Conservation (phyloP, 2,888 invertebrate genomes). For the Lymantria monacha region DNA sequence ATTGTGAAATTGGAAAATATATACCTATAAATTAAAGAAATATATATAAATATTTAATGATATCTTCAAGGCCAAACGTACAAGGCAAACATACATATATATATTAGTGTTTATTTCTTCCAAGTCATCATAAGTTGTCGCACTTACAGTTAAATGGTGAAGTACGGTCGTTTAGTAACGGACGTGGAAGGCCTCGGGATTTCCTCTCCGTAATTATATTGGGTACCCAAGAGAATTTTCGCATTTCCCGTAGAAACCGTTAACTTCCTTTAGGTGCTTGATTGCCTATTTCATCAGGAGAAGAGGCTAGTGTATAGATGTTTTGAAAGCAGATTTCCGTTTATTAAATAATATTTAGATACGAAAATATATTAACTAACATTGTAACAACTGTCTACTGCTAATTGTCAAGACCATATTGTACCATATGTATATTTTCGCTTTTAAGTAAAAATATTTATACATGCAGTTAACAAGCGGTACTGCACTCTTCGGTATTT, state of each 20-base stretch:
- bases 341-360: background rate
- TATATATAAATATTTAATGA: no score
- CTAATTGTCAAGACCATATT: no score
- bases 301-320: background rate
- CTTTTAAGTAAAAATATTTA: no score
- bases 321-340: background rate
- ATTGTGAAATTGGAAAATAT: no score
- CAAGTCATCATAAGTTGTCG: background rate
- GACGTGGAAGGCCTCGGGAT: background rate
- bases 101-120: background rate
- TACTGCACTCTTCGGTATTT: no score
- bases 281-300: constrained; percentile 3
- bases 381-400: no score
- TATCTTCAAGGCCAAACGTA: no score
- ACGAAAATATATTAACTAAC: no score
- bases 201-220: constrained; percentile 1
- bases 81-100: background rate
- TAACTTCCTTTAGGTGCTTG: background rate
- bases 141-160: background rate
- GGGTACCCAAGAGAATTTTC: constrained; percentile 3
- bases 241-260: constrained; percentile 1
- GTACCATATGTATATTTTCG: no score
- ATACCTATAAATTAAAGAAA: no score
- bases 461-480: no score
- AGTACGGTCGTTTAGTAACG: background rate